These are phyloP conservation scores for Hybognathus amarus DNA, from an alignment of 2,797 vertebrate species.

Conservation along the genomic window DNA sequence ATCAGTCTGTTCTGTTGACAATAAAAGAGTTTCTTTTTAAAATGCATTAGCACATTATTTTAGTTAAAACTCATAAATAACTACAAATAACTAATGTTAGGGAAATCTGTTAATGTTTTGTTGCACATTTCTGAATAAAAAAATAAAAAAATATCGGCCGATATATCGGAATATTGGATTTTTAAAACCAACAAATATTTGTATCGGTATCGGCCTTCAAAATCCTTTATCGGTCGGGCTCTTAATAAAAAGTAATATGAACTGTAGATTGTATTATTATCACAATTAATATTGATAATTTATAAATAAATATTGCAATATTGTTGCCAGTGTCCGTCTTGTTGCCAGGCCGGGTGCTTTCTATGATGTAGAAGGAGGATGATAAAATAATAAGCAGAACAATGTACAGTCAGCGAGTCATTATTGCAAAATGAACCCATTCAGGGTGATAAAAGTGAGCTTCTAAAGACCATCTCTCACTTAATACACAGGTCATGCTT, in stretches of 20 bases:
- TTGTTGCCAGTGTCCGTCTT: not conserved
- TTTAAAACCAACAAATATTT: too few relatives aligned
- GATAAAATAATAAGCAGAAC: conserved; percentile 1
- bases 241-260: not conserved
- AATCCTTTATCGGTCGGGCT: too few relatives aligned
- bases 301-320: not conserved
- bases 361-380: not conserved
- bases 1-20: too few relatives aligned
- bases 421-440: not conserved
- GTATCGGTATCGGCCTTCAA: too few relatives aligned
- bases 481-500: not conserved
- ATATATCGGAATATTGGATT: too few relatives aligned
- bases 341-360: not conserved
- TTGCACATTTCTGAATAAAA: too few relatives aligned
- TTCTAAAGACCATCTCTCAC: conserved; percentile 2
- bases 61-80: too few relatives aligned
- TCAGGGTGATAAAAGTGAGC: not conserved
- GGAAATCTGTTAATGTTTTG: too few relatives aligned
- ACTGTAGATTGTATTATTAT: not conserved
- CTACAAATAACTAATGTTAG: too few relatives aligned
- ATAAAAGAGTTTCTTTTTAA: too few relatives aligned
- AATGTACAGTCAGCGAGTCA: conserved; percentile 5
- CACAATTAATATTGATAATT: not conserved
- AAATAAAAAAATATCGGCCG: too few relatives aligned
- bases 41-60: too few relatives aligned